A percentile compares a stretch with the other conserved stretches of the same genome.
Evolutionary conservation across 2,797 vertebrate species (phyloP).

Genomic region (Cynopterus sphinx): DNA sequence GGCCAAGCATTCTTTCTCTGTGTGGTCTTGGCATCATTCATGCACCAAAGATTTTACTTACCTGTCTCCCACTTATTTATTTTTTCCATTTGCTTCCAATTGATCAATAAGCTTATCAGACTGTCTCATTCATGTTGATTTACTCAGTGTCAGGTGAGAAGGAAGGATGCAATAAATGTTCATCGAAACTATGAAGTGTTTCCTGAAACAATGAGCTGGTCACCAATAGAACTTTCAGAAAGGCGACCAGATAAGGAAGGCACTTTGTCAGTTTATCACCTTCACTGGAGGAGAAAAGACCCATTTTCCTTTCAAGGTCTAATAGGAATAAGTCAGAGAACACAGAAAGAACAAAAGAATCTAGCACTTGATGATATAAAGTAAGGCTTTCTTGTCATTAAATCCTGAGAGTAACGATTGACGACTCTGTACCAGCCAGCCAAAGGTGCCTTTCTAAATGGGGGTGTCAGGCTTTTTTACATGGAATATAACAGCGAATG

Average conservation of each 20-base stretch:
- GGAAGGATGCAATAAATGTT: neutral
- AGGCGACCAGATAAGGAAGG: neutral
- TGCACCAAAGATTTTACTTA: neutral
- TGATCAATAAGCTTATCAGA: neutral
- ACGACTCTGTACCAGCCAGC: neutral
- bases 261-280: neutral
- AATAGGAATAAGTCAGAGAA: neutral
- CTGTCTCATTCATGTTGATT: neutral
- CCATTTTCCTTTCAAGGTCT: neutral
- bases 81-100: neutral
- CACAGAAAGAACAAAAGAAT: neutral
- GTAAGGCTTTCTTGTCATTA: neutral
- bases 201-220: neutral
- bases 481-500: rapidly evolving
- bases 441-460: neutral
- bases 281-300: neutral
- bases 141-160: neutral
- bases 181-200: neutral
- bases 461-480: neutral
- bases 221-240: neutral
- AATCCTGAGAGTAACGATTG: neutral
- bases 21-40: too few relatives aligned
- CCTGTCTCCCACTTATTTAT: neutral
- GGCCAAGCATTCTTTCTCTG: neutral
- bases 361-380: neutral